These are phyloP conservation scores for human (Homo sapiens) DNA, from an alignment of 2,113 vertebrate species.

Conservation along the genomic window GRCh38 chr2:23445001-23445500, in stretches of 20 bases:
- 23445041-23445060: neutral
- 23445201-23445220: neutral
- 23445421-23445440: neutral
- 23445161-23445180: neutral
- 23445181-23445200: neutral
- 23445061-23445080: neutral
- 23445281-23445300: neutral
- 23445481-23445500: rapidly evolving
- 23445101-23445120: neutral
- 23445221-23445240: neutral
- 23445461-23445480: rapidly evolving
- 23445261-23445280: neutral
- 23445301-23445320: neutral
- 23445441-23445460: neutral
- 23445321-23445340: neutral
- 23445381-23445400: neutral
- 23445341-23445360: neutral
- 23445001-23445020: neutral
- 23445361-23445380: rapidly evolving
- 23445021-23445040: neutral
- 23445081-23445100: neutral
- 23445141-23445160: neutral
- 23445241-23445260: rapidly evolving
- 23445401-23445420: neutral
- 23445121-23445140: neutral